Percentiles rank a stretch among this genome's conserved stretches.
These are phyloP conservation scores for Eulemur rubriventer DNA, from an alignment of 2,797 vertebrate genomes.

Conservation along the genomic window DNA sequence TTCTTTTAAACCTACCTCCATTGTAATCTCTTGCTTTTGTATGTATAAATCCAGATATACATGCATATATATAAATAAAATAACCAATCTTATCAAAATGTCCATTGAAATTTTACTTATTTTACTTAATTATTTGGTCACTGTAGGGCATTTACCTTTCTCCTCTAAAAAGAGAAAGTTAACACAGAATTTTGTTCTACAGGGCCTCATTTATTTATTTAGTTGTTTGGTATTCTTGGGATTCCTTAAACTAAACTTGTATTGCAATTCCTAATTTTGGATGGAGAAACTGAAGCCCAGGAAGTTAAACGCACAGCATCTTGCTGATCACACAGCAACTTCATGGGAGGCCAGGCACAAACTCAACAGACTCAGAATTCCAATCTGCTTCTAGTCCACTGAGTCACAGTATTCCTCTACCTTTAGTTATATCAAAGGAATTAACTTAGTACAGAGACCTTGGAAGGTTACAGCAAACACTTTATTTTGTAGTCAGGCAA, in stretches of 20 bases:
- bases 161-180: background rate
- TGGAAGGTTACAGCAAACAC: background rate
- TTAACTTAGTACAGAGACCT: background rate
- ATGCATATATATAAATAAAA: background rate
- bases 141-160: background rate
- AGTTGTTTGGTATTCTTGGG: background rate
- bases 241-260: background rate
- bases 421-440: background rate
- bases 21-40: background rate
- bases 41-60: background rate
- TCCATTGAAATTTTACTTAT: background rate
- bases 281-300: background rate
- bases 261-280: background rate
- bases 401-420: background rate
- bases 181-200: background rate
- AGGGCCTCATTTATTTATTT: background rate
- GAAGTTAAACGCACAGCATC: background rate
- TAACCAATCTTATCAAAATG: background rate
- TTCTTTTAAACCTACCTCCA: background rate
- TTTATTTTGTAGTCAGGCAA: conserved; percentile 33
- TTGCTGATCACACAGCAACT: background rate
- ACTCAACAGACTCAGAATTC: background rate
- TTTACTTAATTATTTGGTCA: background rate
- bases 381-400: background rate
- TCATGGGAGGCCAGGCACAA: background rate